Conservation (phyloP, 2,113 vertebrate species). For the Ivindomyrus marchei region DNA sequence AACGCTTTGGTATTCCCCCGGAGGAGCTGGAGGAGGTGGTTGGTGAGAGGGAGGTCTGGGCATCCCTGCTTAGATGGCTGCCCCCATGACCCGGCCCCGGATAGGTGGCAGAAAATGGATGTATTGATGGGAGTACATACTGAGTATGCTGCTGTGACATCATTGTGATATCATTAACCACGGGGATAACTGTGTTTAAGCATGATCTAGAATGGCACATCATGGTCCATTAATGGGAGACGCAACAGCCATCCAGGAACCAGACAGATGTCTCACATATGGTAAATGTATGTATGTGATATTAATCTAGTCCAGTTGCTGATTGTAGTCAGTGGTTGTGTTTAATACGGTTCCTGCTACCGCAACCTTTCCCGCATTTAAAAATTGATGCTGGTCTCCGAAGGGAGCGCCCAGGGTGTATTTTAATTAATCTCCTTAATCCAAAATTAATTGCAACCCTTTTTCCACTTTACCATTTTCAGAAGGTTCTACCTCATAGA, state of each 20-base stretch:
- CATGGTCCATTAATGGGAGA: not conserved
- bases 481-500: not conserved
- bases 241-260: not conserved
- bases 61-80: too few relatives aligned
- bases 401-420: not conserved
- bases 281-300: not conserved
- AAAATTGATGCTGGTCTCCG: not conserved
- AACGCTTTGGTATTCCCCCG: too few relatives aligned
- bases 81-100: too few relatives aligned
- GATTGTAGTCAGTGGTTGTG: not conserved
- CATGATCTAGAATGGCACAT: not conserved
- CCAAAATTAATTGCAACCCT: not conserved
- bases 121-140: not conserved
- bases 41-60: too few relatives aligned
- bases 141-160: not conserved
- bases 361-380: not conserved
- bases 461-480: not conserved
- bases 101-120: too few relatives aligned
- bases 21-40: too few relatives aligned
- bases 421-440: constrained; percentile 10
- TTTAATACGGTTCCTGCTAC: not conserved
- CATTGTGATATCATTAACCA: not conserved
- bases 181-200: not conserved
- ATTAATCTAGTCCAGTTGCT: not conserved
- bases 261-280: not conserved